A percentile compares a stretch with the other conserved stretches of the same genome.
Evolutionary conservation across 2,888 invertebrate genomes (phyloP).

Genomic region (Pachycephus smyrnensis): DNA sequence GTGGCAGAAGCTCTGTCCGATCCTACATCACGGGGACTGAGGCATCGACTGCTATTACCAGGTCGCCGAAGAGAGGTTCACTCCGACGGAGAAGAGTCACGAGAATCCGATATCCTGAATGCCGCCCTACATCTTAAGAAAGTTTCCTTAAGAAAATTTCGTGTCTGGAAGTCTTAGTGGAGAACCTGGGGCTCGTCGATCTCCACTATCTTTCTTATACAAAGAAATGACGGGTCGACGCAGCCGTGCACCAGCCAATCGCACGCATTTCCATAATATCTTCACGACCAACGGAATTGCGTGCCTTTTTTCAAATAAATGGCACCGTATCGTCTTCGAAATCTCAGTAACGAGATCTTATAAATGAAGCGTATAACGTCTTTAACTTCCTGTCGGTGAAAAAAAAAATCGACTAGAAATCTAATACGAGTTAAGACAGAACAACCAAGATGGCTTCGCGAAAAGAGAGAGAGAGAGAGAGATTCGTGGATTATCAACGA

Average conservation of each 20-base stretch:
- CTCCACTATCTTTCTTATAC: constrained; percentile 46
- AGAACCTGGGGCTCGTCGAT: constrained; percentile 61
- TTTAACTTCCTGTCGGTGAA: neutral
- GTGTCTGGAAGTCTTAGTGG: constrained; percentile 83
- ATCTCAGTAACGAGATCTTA: neutral
- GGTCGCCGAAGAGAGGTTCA: constrained; percentile 63
- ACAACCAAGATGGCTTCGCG: neutral
- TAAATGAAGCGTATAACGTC: neutral
- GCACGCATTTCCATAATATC: neutral
- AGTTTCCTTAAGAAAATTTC: constrained; percentile 81
- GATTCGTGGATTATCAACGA: neutral
- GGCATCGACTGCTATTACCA: constrained; percentile 56
- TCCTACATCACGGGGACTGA: constrained; percentile 69
- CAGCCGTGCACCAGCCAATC: neutral
- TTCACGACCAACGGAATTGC: constrained; percentile 5
- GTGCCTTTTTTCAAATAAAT: neutral
- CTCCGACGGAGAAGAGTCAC: constrained; percentile 65
- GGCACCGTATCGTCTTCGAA: constrained; percentile 4
- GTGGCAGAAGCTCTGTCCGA: constrained; percentile 74
- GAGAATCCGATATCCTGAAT: constrained; percentile 77
- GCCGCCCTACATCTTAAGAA: constrained; percentile 83
- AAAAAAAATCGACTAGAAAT: neutral
- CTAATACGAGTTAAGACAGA: neutral
- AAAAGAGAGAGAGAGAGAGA: neutral
- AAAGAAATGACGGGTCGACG: neutral